Evolutionary conservation across 2,888 invertebrate species (phyloP), one percentile per base, ranked within the genome.

Genomic region (Dasysyrphus tricinctus): DNA sequence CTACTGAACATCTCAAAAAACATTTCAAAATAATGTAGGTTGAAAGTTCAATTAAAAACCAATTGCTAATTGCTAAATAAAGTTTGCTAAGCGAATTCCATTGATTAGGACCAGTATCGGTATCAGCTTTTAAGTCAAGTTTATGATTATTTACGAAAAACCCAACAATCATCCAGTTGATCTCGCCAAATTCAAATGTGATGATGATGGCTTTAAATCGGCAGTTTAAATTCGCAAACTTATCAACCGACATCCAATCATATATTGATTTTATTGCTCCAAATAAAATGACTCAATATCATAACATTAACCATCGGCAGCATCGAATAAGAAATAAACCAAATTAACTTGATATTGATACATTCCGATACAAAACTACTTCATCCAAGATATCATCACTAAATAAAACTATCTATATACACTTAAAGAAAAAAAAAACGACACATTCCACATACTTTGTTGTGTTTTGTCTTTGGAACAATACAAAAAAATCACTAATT

Each of bases 401-500:
- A 65, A 65, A 49, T 34, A 47, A 16, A 65, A 49, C 7, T 16
- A 44, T 29, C n/a, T 54, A 63, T 9, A 16, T 44, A 44, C n/a
- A 44, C n/a, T 44, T 39, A 12, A 39, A 14, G n/a, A n/a, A 44
- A 29, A 39, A 39, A 12, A 61, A 8, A 24, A 39, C 12, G 0
- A 12, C 16, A 61, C n/a, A 47, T 47, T 47, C 61, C 32, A 56
- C n/a, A 29, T 14, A 7, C 6, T 8, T 61, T 63, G 37, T 29
- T 65, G 63, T 32, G n/a, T 8, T 47, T 49, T 67, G 49, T 65
- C 49, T 37, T 49, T 37, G 9, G 8, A 24, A 54, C 7, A 54
- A 14, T 24, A 24, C 24, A 54, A 61, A 14, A 54, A 69, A 54
- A 16, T 39, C 39, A 69, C 54, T 54, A 69, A 69, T 54, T 69